These are phyloP conservation scores for Fopius arisanus DNA, from an alignment of 1,140 invertebrate species.

Conservation along the genomic window DNA sequence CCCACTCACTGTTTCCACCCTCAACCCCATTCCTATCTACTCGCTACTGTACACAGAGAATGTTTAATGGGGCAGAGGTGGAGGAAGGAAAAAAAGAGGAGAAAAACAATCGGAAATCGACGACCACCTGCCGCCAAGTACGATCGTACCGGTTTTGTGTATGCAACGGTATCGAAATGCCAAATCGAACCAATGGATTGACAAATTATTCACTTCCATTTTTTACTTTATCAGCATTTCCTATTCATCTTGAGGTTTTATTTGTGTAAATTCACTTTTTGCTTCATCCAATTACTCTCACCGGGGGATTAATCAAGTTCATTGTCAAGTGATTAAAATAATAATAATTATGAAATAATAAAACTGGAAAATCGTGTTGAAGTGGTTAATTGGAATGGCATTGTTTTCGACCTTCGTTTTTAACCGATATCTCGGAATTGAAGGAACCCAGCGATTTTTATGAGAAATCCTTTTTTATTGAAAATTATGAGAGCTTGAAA, in stretches of 20 bases:
- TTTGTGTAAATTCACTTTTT: background rate
- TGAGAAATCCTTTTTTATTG: too few relatives aligned
- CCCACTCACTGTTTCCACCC: background rate
- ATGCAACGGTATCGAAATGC: conserved; percentile 35
- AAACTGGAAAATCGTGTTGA: too few relatives aligned
- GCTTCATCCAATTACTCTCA: conserved; percentile 9
- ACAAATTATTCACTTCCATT: conserved; percentile 50
- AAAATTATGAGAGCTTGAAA: too few relatives aligned
- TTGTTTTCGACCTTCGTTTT: too few relatives aligned
- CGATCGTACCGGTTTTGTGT: conserved; percentile 43
- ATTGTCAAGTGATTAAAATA: background rate
- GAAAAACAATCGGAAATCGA: conserved; percentile 57
- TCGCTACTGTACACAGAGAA: background rate
- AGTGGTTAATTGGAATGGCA: too few relatives aligned
- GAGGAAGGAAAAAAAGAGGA: conserved; percentile 8
- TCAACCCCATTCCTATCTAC: background rate
- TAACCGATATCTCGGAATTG: too few relatives aligned
- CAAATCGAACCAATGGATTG: conserved; percentile 30
- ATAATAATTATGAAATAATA: too few relatives aligned
- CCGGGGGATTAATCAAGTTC: too few relatives aligned
- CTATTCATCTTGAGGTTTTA: conserved; percentile 7
- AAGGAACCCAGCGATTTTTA: too few relatives aligned
- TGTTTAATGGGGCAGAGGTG: conserved; percentile 9
- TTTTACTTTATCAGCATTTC: conserved; percentile 10
- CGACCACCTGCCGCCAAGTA: conserved; percentile 39